Evolutionary conservation across 2,888 invertebrate species (phyloP).

Genomic region (Tortricodes alternella): DNA sequence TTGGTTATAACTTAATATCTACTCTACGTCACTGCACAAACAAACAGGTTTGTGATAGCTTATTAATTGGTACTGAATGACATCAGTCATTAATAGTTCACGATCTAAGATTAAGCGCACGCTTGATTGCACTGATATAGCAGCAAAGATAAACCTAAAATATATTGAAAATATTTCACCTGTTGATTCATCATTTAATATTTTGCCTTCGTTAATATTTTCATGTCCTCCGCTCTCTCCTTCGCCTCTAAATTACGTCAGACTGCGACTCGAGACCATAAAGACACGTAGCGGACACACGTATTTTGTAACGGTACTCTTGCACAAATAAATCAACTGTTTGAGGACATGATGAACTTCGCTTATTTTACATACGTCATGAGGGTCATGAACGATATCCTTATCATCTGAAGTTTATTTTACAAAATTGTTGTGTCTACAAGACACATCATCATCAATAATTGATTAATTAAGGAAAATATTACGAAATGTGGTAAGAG

Average conservation of each 20-base stretch:
- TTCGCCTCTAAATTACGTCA: slow-evolving; percentile 10
- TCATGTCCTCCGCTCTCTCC: not conserved
- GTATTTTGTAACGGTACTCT: slow-evolving; percentile 27
- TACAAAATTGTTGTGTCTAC: too few species aligned
- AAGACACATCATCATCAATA: not conserved
- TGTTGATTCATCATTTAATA: too few species aligned
- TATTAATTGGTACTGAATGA: not conserved
- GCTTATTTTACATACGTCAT: slow-evolving; percentile 2
- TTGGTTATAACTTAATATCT: too few species aligned
- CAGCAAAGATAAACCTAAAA: too few species aligned
- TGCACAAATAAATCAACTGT: slow-evolving; percentile 21
- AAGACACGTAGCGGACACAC: slow-evolving; percentile 29
- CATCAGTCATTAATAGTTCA: not conserved
- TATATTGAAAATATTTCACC: too few species aligned
- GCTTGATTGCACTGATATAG: too few species aligned
- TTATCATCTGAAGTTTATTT: too few species aligned
- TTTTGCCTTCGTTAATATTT: too few species aligned
- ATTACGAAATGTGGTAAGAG: not conserved
- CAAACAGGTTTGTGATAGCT: not conserved
- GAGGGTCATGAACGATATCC: too few species aligned
- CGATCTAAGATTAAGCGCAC: not conserved
- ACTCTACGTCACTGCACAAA: not conserved
- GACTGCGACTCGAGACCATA: slow-evolving; percentile 6
- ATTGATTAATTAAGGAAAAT: not conserved
- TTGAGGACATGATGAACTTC: not conserved